Evolutionary conservation across 2,797 vertebrate species (phyloP).

Genomic region (Poecilia picta): DNA sequence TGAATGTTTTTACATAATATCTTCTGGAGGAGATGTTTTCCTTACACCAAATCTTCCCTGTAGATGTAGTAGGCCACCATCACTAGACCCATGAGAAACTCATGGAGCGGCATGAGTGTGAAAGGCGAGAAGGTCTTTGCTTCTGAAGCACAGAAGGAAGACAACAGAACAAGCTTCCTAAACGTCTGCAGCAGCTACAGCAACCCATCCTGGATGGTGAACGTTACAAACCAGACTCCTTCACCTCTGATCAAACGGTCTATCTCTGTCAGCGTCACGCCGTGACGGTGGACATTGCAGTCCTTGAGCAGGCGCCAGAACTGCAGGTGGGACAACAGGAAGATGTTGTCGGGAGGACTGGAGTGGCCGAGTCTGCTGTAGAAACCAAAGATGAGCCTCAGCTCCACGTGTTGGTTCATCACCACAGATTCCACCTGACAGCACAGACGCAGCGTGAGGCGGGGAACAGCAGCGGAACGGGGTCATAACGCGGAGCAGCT

Average conservation of each 20-base stretch:
- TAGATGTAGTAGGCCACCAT: constrained; percentile 84
- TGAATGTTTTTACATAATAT: neutral
- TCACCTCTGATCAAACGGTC: constrained; percentile 82
- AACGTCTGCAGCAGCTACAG: neutral
- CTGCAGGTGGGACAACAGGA: constrained; percentile 85
- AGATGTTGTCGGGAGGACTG: constrained; percentile 77
- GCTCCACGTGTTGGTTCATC: constrained; percentile 76
- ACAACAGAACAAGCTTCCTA: neutral
- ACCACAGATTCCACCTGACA: constrained; percentile 85
- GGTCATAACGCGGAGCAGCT: neutral
- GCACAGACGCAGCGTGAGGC: neutral
- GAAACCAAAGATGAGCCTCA: constrained; percentile 85
- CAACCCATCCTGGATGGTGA: neutral
- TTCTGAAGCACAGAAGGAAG: constrained; percentile 49
- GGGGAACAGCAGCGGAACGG: no score
- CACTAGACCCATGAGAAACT: constrained; percentile 84
- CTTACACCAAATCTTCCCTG: constrained; percentile 82
- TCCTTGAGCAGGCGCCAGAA: constrained; percentile 94
- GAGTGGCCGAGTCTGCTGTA: constrained; percentile 87
- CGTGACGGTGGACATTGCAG: constrained; percentile 83
- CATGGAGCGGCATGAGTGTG: constrained; percentile 77
- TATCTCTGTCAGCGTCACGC: constrained; percentile 81
- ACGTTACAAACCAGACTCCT: neutral
- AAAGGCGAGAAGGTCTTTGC: constrained; percentile 83
- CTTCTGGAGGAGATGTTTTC: neutral